A percentile compares a stretch with the other conserved stretches of the same genome.
Evolutionary conservation across 1,140 invertebrate genomes (phyloP).

Genomic region (Adoxophyes honmai): DNA sequence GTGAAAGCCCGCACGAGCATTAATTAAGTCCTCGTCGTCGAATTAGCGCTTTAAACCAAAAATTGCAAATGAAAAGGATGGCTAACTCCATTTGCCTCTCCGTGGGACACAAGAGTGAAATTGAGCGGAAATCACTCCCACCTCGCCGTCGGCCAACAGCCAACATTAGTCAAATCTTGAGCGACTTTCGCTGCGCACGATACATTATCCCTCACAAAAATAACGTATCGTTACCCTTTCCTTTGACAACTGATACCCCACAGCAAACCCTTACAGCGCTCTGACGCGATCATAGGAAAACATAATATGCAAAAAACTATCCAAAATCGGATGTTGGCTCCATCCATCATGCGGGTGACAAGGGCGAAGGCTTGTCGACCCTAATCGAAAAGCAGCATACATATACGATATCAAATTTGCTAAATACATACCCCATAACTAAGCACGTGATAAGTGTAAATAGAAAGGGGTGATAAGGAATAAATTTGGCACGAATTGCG

Average conservation of each 20-base stretch:
- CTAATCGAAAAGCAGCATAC: slow-evolving; percentile 45
- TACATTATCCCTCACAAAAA: slow-evolving; percentile 8
- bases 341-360: slow-evolving; percentile 61
- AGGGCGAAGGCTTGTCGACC: slow-evolving; percentile 57
- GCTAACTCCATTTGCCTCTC: slow-evolving; percentile 16
- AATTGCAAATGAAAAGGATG: slow-evolving; percentile 17
- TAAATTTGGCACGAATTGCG: slow-evolving; percentile 3
- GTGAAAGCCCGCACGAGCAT: slow-evolving; percentile 4
- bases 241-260: slow-evolving; percentile 22
- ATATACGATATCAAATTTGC: slow-evolving; percentile 14
- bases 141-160: no score
- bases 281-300: slow-evolving; percentile 22
- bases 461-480: slow-evolving; percentile 4
- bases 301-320: slow-evolving; percentile 55
- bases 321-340: slow-evolving; percentile 53
- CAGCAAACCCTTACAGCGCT: background rate
- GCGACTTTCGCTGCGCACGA: background rate
- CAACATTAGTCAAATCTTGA: no score
- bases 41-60: slow-evolving; percentile 4
- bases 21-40: slow-evolving; percentile 12
- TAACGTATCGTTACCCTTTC: slow-evolving; percentile 4
- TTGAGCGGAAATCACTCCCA: no score
- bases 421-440: background rate
- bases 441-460: background rate
- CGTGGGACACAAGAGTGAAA: no score